Conservation (phyloP, 2,797 vertebrate genomes). For the Falco rusticolus region DNA sequence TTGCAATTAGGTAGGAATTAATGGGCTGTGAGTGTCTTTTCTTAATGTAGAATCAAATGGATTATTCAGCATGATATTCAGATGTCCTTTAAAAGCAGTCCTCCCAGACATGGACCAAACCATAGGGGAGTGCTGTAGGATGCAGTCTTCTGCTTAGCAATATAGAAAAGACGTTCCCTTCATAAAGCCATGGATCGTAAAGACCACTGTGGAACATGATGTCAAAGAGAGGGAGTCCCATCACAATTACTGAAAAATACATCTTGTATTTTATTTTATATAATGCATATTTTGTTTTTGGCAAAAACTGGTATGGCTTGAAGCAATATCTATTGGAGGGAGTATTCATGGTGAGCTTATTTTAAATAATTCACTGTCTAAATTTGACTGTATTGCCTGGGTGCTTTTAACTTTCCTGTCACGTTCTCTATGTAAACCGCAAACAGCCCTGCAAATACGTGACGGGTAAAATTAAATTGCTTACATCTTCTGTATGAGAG, state of each 20-base stretch:
- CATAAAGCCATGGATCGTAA: background rate
- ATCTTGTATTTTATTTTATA: background rate
- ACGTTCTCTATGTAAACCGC: background rate
- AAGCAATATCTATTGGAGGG: background rate
- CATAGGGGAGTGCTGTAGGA: background rate
- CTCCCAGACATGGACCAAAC: background rate
- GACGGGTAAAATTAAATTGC: background rate
- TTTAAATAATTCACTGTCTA: background rate
- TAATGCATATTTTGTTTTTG: background rate
- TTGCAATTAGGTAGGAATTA: background rate
- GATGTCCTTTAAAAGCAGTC: background rate
- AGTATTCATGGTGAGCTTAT: background rate
- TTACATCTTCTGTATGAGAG: background rate
- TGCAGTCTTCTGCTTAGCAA: background rate
- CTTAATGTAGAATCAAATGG: background rate
- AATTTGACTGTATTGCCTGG: background rate
- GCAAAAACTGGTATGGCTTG: background rate
- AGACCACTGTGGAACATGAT: background rate
- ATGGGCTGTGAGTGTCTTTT: background rate
- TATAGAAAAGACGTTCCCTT: background rate
- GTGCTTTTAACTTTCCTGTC: background rate
- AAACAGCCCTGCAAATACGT: background rate
- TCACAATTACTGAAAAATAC: background rate
- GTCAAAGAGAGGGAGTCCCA: background rate
- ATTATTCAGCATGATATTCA: background rate